Evolutionary conservation across 35 echinoderm and acorn worm genomes (phyloP).

Genomic region (Heliocidaris tuberculata): DNA sequence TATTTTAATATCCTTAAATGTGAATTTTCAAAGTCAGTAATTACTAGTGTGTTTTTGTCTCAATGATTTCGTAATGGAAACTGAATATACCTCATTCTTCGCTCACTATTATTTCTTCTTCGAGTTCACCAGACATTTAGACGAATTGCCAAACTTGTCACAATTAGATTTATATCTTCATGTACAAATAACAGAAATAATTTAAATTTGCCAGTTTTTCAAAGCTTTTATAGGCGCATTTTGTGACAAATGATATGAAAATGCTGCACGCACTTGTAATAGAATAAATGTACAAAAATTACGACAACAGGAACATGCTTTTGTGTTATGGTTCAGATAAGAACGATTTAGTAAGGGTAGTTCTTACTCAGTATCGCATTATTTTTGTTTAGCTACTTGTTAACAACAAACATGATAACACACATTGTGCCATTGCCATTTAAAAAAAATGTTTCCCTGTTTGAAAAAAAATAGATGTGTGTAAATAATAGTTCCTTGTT

Average conservation of each 20-base stretch:
- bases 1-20: not conserved
- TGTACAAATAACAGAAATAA: not conserved
- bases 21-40: not conserved
- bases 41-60: not conserved
- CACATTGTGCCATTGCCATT: not conserved
- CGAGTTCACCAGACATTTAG: not conserved
- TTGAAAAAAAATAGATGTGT: not conserved
- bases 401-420: not conserved
- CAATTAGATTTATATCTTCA: not conserved
- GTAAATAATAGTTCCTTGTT: not conserved
- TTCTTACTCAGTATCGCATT: not conserved
- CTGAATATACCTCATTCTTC: slow-evolving; percentile 10
- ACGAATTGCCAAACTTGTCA: slow-evolving; percentile 10
- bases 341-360: too few relatives aligned
- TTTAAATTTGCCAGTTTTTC: not conserved
- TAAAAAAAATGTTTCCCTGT: not conserved
- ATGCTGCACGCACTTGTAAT: not conserved
- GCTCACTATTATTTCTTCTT: not conserved
- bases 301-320: not conserved
- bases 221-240: not conserved
- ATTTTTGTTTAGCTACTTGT: not conserved
- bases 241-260: not conserved
- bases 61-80: not conserved
- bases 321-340: too few relatives aligned
- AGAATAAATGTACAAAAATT: not conserved